A percentile compares a stretch with the other conserved stretches of the same genome.
Evolutionary conservation across 2,797 vertebrate genomes (phyloP).

Genomic region (Catostomus latipinnis): DNA sequence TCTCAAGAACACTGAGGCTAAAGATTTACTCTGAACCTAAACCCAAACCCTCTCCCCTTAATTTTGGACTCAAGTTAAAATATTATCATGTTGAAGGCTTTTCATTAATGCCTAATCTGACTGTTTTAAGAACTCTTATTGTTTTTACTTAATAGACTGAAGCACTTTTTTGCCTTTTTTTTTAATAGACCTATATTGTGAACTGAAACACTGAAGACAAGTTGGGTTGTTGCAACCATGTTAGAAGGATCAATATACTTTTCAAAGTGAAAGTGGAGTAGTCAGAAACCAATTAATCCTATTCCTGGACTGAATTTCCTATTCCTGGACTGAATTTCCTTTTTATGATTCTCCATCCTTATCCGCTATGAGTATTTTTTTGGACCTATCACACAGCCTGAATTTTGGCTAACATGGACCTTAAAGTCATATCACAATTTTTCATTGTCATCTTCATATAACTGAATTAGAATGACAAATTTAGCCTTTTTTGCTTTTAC

Average conservation of each 20-base stretch:
- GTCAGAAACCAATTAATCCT: neutral
- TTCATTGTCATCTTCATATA: conserved; percentile 13
- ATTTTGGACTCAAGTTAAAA: conserved; percentile 27
- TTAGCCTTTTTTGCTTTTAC: conserved; percentile 3
- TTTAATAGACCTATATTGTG: conserved; percentile 70
- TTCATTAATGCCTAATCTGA: conserved; percentile 64
- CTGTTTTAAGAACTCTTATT: conserved; percentile 70
- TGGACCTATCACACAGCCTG: conserved; percentile 33
- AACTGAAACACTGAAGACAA: conserved; percentile 71
- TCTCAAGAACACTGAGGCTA: conserved; percentile 18
- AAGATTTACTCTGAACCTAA: conserved; percentile 43
- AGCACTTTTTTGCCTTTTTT: conserved; percentile 71
- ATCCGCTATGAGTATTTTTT: conserved; percentile 24
- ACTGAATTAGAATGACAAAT: neutral
- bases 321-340: no score
- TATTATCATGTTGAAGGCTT: conserved; percentile 7
- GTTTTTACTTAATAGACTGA: conserved; percentile 76
- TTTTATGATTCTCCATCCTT: conserved; percentile 21
- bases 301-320: no score
- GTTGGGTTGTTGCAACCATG: conserved; percentile 61
- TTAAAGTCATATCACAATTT: conserved; percentile 30
- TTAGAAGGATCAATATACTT: neutral
- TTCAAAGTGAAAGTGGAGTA: conserved; percentile 14
- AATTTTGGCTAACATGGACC: conserved; percentile 40
- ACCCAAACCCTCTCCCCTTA: conserved; percentile 36